These are phyloP conservation scores for Chondrosia reniformis DNA, from an alignment of 37 sponge, comb jelly and placozoan species.

Conservation along the genomic window DNA sequence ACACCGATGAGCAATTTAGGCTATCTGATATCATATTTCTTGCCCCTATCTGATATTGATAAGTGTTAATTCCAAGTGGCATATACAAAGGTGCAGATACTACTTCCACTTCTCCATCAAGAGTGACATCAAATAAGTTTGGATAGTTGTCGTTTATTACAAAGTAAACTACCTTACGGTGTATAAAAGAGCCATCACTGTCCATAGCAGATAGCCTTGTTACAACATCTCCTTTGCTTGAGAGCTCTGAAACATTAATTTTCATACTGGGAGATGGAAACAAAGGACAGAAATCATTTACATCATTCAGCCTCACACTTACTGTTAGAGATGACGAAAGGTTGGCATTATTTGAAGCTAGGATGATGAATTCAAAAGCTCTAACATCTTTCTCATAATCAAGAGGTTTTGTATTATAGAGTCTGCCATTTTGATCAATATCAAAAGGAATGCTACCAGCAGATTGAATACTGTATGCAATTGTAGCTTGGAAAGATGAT, in stretches of 20 bases:
- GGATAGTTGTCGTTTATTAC: not conserved
- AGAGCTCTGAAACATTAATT: conserved; percentile 28
- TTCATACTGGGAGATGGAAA: not conserved
- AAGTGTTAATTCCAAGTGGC: conserved; percentile 1
- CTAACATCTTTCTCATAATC: conserved; percentile 40
- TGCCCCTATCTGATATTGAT: conserved; percentile 30
- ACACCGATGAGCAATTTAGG: not conserved
- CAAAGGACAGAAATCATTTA: conserved; percentile 65
- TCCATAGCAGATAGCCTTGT: conserved; percentile 30
- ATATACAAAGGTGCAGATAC: conserved; percentile 41
- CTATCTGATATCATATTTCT: not conserved
- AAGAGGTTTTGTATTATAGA: conserved; percentile 12
- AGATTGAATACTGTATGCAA: conserved; percentile 26
- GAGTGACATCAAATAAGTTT: not conserved
- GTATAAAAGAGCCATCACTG: conserved; percentile 25
- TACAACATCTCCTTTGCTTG: not conserved
- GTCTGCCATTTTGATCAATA: conserved; percentile 34
- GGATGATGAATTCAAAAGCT: conserved; percentile 31
- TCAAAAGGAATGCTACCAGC: conserved; percentile 21
- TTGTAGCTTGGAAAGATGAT: not conserved
- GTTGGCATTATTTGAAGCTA: conserved; percentile 38
- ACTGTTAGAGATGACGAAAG: conserved; percentile 28
- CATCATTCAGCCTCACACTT: conserved; percentile 37
- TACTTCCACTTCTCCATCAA: conserved; percentile 18
- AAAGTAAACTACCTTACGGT: not conserved